Evolutionary conservation across 2,797 vertebrate genomes (phyloP).

Genomic region (Helicolenus hilgendorfi): DNA sequence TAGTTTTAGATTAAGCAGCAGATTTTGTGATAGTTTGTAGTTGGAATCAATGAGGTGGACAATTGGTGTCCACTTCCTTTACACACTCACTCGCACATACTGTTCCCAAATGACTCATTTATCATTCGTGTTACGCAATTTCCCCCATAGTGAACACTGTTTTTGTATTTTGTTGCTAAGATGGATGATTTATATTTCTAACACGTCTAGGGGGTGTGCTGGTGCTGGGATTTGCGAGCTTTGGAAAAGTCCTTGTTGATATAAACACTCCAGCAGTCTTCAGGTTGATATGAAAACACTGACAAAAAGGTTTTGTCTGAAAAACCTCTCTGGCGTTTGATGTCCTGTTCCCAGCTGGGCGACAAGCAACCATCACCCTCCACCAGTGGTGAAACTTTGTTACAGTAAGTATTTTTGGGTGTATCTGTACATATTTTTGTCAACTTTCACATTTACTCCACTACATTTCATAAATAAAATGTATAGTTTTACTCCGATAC

Average conservation of each 20-base stretch:
- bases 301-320: constrained; percentile 53
- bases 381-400: too few relatives aligned
- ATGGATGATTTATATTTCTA: neutral
- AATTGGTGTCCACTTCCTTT: neutral
- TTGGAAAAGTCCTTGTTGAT: constrained; percentile 37
- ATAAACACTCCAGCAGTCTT: constrained; percentile 49
- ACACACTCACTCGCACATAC: neutral
- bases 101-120: neutral
- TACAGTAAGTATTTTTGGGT: neutral
- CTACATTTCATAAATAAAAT: neutral
- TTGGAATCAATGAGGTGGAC: neutral
- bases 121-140: neutral
- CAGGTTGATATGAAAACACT: constrained; percentile 51
- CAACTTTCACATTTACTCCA: neutral
- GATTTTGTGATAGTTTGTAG: neutral
- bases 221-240: neutral
- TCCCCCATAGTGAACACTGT: neutral
- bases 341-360: neutral
- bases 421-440: neutral
- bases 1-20: neutral
- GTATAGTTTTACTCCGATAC: too few relatives aligned
- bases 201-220: neutral
- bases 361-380: neutral
- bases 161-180: constrained; percentile 12
- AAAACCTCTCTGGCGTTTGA: neutral